Evolutionary conservation across 1,140 invertebrate species (phyloP).

Genomic region (Psilanteris sp.): DNA sequence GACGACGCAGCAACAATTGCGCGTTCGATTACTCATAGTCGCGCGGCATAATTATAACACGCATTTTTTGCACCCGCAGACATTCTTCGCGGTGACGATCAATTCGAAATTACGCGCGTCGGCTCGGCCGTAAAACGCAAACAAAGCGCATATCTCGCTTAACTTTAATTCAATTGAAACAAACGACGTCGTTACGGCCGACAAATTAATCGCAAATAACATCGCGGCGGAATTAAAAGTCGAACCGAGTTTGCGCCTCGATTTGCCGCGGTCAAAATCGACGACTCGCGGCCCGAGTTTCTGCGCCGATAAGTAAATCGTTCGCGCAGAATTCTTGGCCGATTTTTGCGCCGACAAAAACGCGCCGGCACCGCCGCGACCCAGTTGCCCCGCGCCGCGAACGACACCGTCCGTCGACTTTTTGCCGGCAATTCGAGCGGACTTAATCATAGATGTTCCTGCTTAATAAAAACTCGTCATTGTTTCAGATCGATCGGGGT

Average conservation of each 20-base stretch:
- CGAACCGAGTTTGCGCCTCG: too few relatives aligned
- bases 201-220: slow-evolving; percentile 13
- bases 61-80: neutral
- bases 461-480: slow-evolving; percentile 18
- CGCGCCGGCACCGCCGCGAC: too few relatives aligned
- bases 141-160: slow-evolving; percentile 36
- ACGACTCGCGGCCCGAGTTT: too few relatives aligned
- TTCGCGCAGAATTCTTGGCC: too few relatives aligned
- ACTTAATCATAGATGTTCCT: slow-evolving; percentile 12
- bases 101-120: slow-evolving; percentile 9
- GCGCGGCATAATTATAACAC: too few relatives aligned
- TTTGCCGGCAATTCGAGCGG: slow-evolving; percentile 1
- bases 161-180: slow-evolving; percentile 36
- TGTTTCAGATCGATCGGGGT: slow-evolving; percentile 27
- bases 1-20: too few relatives aligned
- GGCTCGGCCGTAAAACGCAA: slow-evolving; percentile 3
- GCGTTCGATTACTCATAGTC: too few relatives aligned
- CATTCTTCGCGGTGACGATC: slow-evolving; percentile 1
- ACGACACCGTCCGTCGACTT: neutral
- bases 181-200: slow-evolving; percentile 17
- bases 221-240: neutral
- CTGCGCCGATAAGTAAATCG: too few relatives aligned
- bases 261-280: too few relatives aligned
- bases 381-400: too few relatives aligned
- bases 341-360: too few relatives aligned